A percentile compares a stretch with the other conserved stretches of the same genome.
Conservation (phyloP, 2,888 invertebrate genomes). For the Leucophenga montana region DNA sequence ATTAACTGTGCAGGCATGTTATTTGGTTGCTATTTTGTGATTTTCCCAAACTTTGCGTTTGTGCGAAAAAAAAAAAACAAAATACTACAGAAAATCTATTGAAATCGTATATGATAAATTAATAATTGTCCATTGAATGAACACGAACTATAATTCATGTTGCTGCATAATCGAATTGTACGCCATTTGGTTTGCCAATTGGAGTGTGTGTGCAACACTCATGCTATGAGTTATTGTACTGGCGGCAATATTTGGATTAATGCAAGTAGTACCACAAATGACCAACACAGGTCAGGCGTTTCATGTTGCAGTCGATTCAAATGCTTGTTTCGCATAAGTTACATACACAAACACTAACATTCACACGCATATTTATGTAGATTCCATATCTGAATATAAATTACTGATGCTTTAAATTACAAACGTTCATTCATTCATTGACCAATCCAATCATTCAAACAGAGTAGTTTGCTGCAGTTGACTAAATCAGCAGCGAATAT, state of each 20-base stretch:
- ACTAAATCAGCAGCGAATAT: too few species aligned
- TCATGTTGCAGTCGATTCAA: constrained; percentile 58
- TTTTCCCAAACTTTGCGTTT: too few species aligned
- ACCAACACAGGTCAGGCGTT: constrained; percentile 64
- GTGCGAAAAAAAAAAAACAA: too few species aligned
- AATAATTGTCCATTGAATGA: constrained; percentile 67
- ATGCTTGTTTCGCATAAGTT: constrained; percentile 51
- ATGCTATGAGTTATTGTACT: too few species aligned
- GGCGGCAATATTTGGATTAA: too few species aligned
- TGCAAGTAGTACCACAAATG: constrained; percentile 43
- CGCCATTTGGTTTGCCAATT: constrained; percentile 65
- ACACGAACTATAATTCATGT: constrained; percentile 68
- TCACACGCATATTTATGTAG: too few species aligned
- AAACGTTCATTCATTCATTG: constrained; percentile 17
- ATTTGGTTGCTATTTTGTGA: too few species aligned
- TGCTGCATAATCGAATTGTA: constrained; percentile 65
- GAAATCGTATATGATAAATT: constrained; percentile 67
- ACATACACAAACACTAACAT: not conserved
- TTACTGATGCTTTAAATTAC: constrained; percentile 24
- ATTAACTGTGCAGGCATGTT: too few species aligned
- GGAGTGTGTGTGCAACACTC: constrained; percentile 44
- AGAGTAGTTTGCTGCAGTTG: not conserved
- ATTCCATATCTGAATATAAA: constrained; percentile 30
- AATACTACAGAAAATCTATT: too few species aligned
- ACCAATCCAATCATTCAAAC: not conserved